Conservation (phyloP, 2,797 vertebrate genomes). For the Menidia menidia region DNA sequence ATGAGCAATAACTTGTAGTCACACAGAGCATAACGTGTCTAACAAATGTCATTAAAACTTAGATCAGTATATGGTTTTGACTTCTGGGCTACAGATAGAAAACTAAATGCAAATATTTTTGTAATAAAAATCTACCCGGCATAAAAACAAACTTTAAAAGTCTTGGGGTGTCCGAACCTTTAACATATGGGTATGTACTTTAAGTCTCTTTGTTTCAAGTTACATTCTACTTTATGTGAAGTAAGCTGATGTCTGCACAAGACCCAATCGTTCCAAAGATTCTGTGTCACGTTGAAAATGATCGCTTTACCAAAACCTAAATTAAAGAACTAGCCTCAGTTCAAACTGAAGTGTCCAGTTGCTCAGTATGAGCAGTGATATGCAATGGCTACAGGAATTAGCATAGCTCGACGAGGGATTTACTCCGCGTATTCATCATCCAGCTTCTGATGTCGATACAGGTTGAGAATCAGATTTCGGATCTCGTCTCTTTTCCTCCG, state of each 20-base stretch:
- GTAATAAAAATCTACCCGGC: constrained; percentile 41
- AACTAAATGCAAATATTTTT: constrained; percentile 32
- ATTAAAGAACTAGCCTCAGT: constrained; percentile 40
- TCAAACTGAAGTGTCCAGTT: constrained; percentile 46
- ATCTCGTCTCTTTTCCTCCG: constrained; percentile 94
- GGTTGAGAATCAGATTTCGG: constrained; percentile 90
- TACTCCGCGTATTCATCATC: constrained; percentile 47
- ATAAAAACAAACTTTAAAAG: constrained; percentile 47
- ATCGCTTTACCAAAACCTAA: constrained; percentile 13
- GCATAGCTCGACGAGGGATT: constrained; percentile 8
- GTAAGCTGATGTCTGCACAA: constrained; percentile 12
- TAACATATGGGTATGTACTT: neutral
- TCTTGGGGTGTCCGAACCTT: constrained; percentile 32
- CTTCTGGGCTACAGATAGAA: neutral
- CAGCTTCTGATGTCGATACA: constrained; percentile 88
- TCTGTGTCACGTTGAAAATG: constrained; percentile 8
- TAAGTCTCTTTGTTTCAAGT: neutral
- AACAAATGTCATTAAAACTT: constrained; percentile 1
- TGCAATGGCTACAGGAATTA: constrained; percentile 41
- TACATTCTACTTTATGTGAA: constrained; percentile 3
- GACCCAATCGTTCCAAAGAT: constrained; percentile 17
- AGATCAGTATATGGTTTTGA: neutral
- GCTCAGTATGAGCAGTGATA: constrained; percentile 76
- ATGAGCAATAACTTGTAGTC: neutral
- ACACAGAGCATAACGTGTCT: neutral